Conservation (phyloP, 2,888 invertebrate species). For the Himalopsyche kuldschensis region DNA sequence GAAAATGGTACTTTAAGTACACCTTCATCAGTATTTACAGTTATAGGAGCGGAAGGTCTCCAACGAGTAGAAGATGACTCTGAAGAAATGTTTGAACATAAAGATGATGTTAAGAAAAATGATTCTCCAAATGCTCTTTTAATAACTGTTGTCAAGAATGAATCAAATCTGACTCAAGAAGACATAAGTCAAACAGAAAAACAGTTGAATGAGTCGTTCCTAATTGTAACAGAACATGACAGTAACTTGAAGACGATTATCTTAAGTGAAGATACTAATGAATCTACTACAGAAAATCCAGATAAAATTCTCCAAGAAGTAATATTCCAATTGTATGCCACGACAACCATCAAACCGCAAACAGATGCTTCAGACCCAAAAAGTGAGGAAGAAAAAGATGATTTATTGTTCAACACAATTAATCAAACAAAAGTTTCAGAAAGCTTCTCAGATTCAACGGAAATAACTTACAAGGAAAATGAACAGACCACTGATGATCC, state of each 20-base stretch:
- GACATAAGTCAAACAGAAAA: neutral
- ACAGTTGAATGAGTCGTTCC: neutral
- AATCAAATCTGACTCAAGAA: neutral
- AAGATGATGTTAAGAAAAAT: constrained; percentile 17
- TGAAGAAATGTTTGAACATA: constrained; percentile 43
- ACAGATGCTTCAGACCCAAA: constrained; percentile 1
- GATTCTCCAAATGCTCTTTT: neutral
- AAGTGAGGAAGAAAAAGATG: constrained; percentile 15
- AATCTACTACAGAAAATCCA: constrained; percentile 12
- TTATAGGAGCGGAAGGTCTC: constrained; percentile 53
- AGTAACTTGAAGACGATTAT: neutral
- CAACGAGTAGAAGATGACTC: constrained; percentile 46
- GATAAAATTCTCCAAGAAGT: constrained; percentile 29
- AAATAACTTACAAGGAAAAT: constrained; percentile 21
- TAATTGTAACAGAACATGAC: neutral
- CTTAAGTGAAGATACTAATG: neutral
- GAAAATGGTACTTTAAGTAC: constrained; percentile 46
- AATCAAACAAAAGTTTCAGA: constrained; percentile 12
- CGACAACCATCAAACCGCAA: constrained; percentile 12
- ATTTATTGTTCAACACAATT: constrained; percentile 8
- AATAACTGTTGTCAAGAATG: neutral
- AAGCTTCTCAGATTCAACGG: constrained; percentile 13
- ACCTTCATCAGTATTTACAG: constrained; percentile 48
- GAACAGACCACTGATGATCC: constrained; percentile 21
- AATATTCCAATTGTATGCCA: constrained; percentile 18